Percentiles rank a stretch among this genome's conserved stretches.
These are phyloP conservation scores for Morus bassanus DNA, from an alignment of 2,797 vertebrate genomes.

Conservation along the genomic window DNA sequence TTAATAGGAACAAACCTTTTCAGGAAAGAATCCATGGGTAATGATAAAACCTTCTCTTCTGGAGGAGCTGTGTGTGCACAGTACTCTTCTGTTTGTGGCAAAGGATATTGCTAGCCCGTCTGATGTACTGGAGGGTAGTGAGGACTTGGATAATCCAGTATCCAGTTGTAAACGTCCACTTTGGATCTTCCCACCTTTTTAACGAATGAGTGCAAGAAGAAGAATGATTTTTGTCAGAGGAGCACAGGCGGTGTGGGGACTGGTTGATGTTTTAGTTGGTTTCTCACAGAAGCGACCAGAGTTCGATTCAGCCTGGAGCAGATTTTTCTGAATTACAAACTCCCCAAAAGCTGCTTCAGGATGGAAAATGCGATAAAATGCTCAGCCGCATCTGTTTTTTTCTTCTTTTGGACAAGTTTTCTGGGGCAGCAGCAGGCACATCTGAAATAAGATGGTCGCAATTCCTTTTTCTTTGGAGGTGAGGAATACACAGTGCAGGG, in stretches of 20 bases:
- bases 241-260: background rate
- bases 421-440: background rate
- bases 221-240: background rate
- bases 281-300: background rate
- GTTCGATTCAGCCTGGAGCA: background rate
- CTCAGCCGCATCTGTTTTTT: background rate
- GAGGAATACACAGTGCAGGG: background rate
- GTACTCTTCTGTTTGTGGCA: background rate
- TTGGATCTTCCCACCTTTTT: background rate
- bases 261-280: rapidly evolving
- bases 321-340: background rate
- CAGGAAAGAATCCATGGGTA: background rate
- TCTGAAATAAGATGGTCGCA: background rate
- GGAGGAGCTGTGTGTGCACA: background rate
- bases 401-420: background rate
- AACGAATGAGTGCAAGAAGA: background rate
- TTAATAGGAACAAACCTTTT: background rate
- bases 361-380: background rate
- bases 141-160: background rate
- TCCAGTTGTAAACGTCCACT: background rate
- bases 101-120: background rate
- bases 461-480: background rate
- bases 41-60: background rate
- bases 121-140: background rate
- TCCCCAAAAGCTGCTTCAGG: background rate